These are phyloP conservation scores for Silurus asotus DNA, from an alignment of 2,113 vertebrate species.

Conservation along the genomic window DNA sequence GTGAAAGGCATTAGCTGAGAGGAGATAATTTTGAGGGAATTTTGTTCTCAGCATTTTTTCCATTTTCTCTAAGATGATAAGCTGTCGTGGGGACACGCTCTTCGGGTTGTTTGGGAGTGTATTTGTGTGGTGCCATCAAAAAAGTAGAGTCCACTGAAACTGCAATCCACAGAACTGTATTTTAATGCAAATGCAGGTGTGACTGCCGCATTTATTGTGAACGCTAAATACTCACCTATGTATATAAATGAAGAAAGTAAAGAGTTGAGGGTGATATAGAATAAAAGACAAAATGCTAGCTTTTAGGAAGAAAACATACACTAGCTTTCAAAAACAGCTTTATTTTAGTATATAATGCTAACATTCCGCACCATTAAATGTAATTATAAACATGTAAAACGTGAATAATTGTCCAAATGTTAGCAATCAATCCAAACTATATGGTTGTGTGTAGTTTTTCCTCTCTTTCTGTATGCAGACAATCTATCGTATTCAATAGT, in stretches of 20 bases:
- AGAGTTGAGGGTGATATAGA: no score
- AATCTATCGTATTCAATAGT: neutral
- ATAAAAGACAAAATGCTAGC: neutral
- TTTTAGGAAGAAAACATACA: neutral
- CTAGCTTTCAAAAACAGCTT: neutral
- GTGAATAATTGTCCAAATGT: neutral
- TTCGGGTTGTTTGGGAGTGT: no score
- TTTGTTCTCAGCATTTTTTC: no score
- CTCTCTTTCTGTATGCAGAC: neutral
- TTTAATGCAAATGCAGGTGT: neutral
- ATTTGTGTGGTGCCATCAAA: no score
- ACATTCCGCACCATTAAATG: neutral
- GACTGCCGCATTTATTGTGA: neutral
- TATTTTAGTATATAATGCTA: neutral
- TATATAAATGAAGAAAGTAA: neutral
- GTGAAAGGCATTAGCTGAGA: no score
- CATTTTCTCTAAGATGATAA: no score
- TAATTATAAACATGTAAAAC: neutral
- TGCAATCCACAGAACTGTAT: neutral
- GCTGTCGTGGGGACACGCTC: no score
- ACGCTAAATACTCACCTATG: neutral
- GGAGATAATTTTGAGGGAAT: no score
- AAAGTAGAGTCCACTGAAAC: neutral
- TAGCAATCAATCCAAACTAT: neutral
- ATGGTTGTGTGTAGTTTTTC: neutral